Evolutionary conservation across 2,113 vertebrate species (phyloP).

Genomic region (Glaucidium brasilianum): DNA sequence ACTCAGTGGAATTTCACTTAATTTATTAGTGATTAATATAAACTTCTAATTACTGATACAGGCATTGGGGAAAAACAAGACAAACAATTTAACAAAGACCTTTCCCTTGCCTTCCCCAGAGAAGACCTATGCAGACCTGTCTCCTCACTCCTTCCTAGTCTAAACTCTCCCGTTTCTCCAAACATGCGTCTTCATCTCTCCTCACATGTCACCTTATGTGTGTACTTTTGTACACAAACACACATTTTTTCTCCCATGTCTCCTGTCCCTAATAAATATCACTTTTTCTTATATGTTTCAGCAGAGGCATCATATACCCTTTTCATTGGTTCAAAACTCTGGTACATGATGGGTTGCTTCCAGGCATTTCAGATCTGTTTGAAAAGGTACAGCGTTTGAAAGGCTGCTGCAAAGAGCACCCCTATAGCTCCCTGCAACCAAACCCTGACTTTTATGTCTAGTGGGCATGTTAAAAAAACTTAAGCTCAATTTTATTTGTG

Average conservation of each 20-base stretch:
- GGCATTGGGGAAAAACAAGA: background rate
- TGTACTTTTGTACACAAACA: too few relatives aligned
- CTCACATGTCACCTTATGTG: fast-evolving
- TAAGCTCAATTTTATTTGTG: background rate
- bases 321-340: background rate
- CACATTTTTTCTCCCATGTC: background rate
- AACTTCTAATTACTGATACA: background rate
- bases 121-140: background rate
- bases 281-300: background rate
- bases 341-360: background rate
- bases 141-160: background rate
- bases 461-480: background rate
- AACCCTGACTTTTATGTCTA: background rate
- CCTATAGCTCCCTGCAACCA: background rate
- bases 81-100: background rate
- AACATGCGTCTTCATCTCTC: fast-evolving
- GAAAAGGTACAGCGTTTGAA: background rate
- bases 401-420: background rate
- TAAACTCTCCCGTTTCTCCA: background rate
- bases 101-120: background rate
- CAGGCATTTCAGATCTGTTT: background rate
- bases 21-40: background rate
- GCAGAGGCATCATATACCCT: background rate
- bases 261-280: background rate
- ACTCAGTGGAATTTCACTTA: background rate